These are phyloP conservation scores for Tetanocera ferruginea DNA, from an alignment of 2,888 invertebrate species.

Conservation along the genomic window DNA sequence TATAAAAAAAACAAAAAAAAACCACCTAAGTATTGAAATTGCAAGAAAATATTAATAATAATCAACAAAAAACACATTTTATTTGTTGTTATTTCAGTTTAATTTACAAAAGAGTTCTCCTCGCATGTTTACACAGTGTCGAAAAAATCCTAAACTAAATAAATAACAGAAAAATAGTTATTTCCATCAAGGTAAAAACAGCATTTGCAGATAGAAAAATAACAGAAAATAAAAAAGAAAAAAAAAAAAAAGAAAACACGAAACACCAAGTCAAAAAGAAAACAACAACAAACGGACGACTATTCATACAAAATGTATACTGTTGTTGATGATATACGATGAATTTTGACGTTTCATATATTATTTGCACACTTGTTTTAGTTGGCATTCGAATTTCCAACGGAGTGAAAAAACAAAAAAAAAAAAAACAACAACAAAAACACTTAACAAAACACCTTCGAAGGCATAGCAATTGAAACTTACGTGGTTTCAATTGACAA, in stretches of 20 bases:
- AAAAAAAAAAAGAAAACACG: background rate
- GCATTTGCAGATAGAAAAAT: slow-evolving; percentile 1
- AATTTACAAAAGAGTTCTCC: slow-evolving; percentile 24
- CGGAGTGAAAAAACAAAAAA: background rate
- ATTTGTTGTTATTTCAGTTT: slow-evolving; percentile 33
- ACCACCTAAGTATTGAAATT: background rate
- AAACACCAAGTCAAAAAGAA: slow-evolving; percentile 1
- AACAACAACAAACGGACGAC: background rate
- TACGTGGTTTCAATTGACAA: slow-evolving; percentile 10
- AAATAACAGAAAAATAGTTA: slow-evolving; percentile 1
- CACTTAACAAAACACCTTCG: slow-evolving; percentile 8
- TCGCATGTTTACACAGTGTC: slow-evolving; percentile 23
- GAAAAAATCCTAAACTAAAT: slow-evolving; percentile 18
- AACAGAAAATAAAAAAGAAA: background rate
- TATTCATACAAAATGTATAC: background rate
- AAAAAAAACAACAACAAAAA: background rate
- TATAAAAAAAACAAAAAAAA: background rate
- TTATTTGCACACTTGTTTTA: slow-evolving; percentile 41
- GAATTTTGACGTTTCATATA: slow-evolving; percentile 18
- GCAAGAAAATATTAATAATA: background rate
- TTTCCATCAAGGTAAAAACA: background rate
- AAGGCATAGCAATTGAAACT: background rate
- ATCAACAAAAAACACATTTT: slow-evolving; percentile 37
- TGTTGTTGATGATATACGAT: background rate
- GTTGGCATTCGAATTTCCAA: slow-evolving; percentile 28